Percentiles rank a stretch among this genome's conserved stretches.
phyloP scores from a whole-genome alignment of 2,888 invertebrate species.

The Cryptus viduatorius region DNA sequence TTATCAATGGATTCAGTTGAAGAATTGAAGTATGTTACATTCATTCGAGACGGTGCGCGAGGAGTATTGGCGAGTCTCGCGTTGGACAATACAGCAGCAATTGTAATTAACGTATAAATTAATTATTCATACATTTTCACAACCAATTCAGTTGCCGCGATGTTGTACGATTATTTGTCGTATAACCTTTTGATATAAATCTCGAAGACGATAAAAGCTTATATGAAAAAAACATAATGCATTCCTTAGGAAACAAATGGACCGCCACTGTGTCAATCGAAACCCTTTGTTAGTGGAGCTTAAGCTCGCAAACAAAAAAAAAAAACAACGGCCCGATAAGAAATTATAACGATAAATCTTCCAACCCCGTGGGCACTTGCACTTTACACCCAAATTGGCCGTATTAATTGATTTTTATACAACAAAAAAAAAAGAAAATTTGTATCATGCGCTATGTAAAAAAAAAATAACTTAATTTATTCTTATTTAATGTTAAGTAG shows the following conservation, averaged over 20 bases:
- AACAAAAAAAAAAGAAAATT: conserved; percentile 30
- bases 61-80: conserved; percentile 20
- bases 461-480: conserved; percentile 65
- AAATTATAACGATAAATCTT: conserved; percentile 33
- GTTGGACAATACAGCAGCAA: conserved; percentile 50
- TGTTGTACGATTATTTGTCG: not conserved
- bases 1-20: not conserved
- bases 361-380: not conserved
- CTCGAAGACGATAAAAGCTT: not conserved
- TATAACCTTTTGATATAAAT: not conserved
- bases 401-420: conserved; percentile 24
- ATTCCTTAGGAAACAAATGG: conserved; percentile 37
- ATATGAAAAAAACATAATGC: not conserved
- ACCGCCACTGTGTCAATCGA: conserved; percentile 25
- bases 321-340: not conserved
- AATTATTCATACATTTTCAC: conserved; percentile 26
- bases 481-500: conserved; percentile 67
- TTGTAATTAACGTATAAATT: conserved; percentile 29
- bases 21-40: conserved; percentile 8
- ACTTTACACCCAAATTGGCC: not conserved
- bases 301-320: not conserved
- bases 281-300: conserved; percentile 12
- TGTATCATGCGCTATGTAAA: conserved; percentile 44
- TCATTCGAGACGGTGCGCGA: conserved; percentile 7
- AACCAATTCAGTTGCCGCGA: conserved; percentile 15